A percentile compares a stretch with the other conserved stretches of the same genome.
These are phyloP conservation scores for Zeuzera pyrina DNA, from an alignment of 2,888 invertebrate species.

Conservation along the genomic window DNA sequence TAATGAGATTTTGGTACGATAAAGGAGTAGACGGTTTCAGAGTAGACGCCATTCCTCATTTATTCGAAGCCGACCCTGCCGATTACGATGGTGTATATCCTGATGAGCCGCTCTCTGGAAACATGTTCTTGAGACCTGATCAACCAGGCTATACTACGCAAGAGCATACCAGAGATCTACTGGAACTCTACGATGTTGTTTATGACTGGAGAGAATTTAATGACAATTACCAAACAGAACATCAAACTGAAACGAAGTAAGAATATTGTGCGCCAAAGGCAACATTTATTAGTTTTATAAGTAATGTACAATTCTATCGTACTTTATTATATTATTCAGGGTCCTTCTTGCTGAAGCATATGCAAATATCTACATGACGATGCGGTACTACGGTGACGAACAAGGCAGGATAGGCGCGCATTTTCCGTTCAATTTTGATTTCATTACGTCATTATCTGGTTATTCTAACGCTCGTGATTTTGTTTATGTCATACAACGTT, in stretches of 20 bases:
- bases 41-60: constrained; percentile 76
- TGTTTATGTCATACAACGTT: constrained; percentile 63
- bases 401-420: constrained; percentile 59
- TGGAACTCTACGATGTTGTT: constrained; percentile 69
- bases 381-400: constrained; percentile 75
- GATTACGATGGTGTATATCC: constrained; percentile 45
- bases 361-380: constrained; percentile 64
- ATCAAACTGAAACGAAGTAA: constrained; percentile 56
- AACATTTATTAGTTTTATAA: neutral
- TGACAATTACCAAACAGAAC: constrained; percentile 52
- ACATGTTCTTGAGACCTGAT: constrained; percentile 51
- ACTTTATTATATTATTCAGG: constrained; percentile 27
- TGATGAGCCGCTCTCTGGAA: constrained; percentile 66
- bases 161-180: constrained; percentile 75
- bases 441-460: constrained; percentile 62
- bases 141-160: constrained; percentile 74
- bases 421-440: constrained; percentile 78
- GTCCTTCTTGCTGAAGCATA: constrained; percentile 77
- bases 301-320: neutral
- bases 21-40: constrained; percentile 85
- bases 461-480: constrained; percentile 60
- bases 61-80: constrained; percentile 67
- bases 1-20: constrained; percentile 81
- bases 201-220: constrained; percentile 71
- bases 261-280: constrained; percentile 9